A percentile compares a stretch with the other conserved stretches of the same genome.
phyloP scores from a whole-genome alignment of 2,888 invertebrate genomes.

The Steromphala cineraria region DNA sequence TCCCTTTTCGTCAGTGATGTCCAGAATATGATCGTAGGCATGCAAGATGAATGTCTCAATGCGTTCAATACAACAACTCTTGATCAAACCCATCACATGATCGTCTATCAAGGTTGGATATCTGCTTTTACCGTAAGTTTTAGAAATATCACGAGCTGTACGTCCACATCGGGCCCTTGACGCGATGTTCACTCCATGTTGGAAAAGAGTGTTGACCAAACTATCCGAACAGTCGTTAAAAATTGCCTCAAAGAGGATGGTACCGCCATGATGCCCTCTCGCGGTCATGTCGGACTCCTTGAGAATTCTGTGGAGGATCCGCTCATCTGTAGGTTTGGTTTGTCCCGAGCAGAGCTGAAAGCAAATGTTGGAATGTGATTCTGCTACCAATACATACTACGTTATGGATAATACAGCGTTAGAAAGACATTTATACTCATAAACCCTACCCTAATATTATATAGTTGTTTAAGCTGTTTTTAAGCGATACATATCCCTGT shows the following conservation, averaged over 20 bases:
- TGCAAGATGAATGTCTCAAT: conserved; percentile 66
- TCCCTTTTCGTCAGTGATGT: conserved; percentile 48
- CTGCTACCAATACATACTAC: no score
- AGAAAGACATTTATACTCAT: no score
- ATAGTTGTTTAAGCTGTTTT: no score
- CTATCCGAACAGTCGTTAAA: conserved; percentile 46
- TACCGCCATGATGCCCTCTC: conserved; percentile 58
- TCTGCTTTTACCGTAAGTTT: conserved; percentile 40
- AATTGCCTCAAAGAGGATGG: conserved; percentile 65
- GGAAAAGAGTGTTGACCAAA: conserved; percentile 55
- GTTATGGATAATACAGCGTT: no score
- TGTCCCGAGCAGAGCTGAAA: conserved; percentile 41
- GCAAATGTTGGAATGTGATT: background rate
- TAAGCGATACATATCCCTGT: no score
- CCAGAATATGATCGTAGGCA: conserved; percentile 69
- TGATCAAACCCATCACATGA: conserved; percentile 48
- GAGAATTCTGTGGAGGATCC: conserved; percentile 57
- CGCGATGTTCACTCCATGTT: conserved; percentile 54
- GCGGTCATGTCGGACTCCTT: conserved; percentile 49
- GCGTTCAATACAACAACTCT: conserved; percentile 46
- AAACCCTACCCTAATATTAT: no score
- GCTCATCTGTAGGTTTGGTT: conserved; percentile 48
- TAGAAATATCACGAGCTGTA: conserved; percentile 56
- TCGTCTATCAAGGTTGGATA: conserved; percentile 58
- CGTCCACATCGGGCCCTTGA: conserved; percentile 56